Conservation (phyloP, 1,140 invertebrate genomes). For the Ceratosolen solmsi region DNA sequence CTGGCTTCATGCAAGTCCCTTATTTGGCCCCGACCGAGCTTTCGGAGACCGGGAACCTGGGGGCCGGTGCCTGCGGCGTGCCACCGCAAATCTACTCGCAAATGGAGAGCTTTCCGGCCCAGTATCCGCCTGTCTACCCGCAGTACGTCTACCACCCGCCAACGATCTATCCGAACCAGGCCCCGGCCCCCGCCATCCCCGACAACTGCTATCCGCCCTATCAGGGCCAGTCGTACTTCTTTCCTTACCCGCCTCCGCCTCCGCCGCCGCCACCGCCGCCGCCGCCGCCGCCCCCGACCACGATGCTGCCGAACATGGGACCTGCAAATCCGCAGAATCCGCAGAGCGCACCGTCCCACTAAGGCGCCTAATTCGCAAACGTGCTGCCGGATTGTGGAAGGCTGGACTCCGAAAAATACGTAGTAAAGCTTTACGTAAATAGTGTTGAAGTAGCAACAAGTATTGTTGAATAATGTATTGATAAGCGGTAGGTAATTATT, state of each 20-base stretch:
- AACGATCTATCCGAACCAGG: slow-evolving; percentile 9
- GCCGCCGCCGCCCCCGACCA: background rate
- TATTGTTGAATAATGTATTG: no score
- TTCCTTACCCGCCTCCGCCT: slow-evolving; percentile 37
- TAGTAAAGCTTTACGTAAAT: background rate
- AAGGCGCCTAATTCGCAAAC: background rate
- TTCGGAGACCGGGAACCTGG: background rate
- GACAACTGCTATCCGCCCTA: slow-evolving; percentile 30
- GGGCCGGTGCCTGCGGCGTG: background rate
- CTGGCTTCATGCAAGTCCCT: slow-evolving; percentile 32
- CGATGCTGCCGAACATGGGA: background rate
- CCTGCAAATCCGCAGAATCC: background rate
- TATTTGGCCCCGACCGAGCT: slow-evolving; percentile 23
- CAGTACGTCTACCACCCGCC: slow-evolving; percentile 42
- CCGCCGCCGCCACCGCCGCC: background rate
- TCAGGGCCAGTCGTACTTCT: slow-evolving; percentile 42
- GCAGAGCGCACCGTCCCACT: background rate
- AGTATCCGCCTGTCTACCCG: slow-evolving; percentile 38
- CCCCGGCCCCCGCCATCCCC: background rate
- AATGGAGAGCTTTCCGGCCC: slow-evolving; percentile 35
- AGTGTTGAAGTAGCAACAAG: no score
- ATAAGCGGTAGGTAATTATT: no score
- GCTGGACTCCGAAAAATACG: background rate
- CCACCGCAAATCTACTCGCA: slow-evolving; percentile 14
- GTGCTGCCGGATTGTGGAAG: background rate